These are phyloP conservation scores for Acromyrmex heyeri DNA, from an alignment of 1,140 invertebrate genomes.

Conservation along the genomic window DNA sequence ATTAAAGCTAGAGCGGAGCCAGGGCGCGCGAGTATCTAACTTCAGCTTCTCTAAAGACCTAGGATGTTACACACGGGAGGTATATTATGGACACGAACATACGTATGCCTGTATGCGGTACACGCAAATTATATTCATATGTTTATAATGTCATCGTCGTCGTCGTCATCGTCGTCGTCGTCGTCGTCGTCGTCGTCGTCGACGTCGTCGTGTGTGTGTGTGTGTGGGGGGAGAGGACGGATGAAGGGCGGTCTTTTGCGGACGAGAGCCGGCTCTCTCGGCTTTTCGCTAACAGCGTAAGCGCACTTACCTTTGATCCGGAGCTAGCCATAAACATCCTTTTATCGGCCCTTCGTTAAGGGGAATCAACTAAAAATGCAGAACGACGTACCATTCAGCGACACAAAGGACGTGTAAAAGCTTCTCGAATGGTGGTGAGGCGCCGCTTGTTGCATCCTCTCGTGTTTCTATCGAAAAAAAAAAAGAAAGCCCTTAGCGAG, in stretches of 20 bases:
- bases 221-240: neutral
- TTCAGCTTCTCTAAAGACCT: slow-evolving; percentile 74
- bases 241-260: slow-evolving; percentile 65
- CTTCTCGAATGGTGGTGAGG: slow-evolving; percentile 53
- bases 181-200: too few relatives aligned
- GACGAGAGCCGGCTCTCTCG: slow-evolving; percentile 54
- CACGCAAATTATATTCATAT: slow-evolving; percentile 63
- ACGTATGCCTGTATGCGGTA: slow-evolving; percentile 67
- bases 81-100: slow-evolving; percentile 35
- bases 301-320: slow-evolving; percentile 82
- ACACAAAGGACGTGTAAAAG: slow-evolving; percentile 68
- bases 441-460: slow-evolving; percentile 55
- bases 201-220: slow-evolving; percentile 71
- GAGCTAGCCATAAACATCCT: slow-evolving; percentile 81
- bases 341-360: slow-evolving; percentile 81
- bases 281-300: slow-evolving; percentile 81
- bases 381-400: slow-evolving; percentile 41
- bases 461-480: slow-evolving; percentile 11
- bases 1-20: slow-evolving; percentile 82
- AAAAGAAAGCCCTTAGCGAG: neutral
- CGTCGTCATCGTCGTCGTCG: slow-evolving; percentile 60
- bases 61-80: slow-evolving; percentile 39
- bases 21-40: slow-evolving; percentile 73
- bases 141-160: slow-evolving; percentile 71
- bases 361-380: slow-evolving; percentile 68